Evolutionary conservation across 2,797 vertebrate genomes (phyloP).

Genomic region (Betta splendens): DNA sequence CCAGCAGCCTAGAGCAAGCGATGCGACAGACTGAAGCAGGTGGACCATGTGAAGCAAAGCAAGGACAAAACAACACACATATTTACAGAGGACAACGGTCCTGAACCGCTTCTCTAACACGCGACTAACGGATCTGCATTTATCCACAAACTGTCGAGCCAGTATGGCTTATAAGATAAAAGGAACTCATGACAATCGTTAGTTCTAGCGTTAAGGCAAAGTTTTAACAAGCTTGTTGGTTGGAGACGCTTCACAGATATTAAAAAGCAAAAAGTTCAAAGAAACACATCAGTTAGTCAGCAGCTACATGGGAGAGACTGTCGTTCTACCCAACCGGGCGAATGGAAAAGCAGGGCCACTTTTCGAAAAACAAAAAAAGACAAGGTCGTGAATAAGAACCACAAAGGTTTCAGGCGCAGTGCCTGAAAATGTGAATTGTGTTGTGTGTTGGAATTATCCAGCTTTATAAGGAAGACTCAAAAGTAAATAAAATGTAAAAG

Average conservation of each 20-base stretch:
- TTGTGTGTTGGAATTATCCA: slow-evolving; percentile 43
- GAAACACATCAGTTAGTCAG: slow-evolving; percentile 40
- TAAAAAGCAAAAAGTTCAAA: slow-evolving; percentile 24
- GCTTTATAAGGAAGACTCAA: slow-evolving; percentile 87
- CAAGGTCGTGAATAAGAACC: slow-evolving; percentile 34
- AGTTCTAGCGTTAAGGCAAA: slow-evolving; percentile 82
- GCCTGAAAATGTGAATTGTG: slow-evolving; percentile 33
- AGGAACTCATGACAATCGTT: slow-evolving; percentile 63
- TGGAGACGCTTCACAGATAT: slow-evolving; percentile 37
- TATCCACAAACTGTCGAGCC: slow-evolving; percentile 65
- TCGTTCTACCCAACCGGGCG: slow-evolving; percentile 25
- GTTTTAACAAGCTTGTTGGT: slow-evolving; percentile 57
- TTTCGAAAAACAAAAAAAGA: slow-evolving; percentile 2
- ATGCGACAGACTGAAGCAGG: slow-evolving; percentile 30
- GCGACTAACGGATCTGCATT: slow-evolving; percentile 42
- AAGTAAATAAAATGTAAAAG: slow-evolving; percentile 66
- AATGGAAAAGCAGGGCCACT: slow-evolving; percentile 32
- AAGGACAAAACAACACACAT: slow-evolving; percentile 22
- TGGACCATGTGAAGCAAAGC: slow-evolving; percentile 24
- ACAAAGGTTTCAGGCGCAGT: slow-evolving; percentile 17
- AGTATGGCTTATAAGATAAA: slow-evolving; percentile 77
- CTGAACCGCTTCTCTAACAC: slow-evolving; percentile 38
- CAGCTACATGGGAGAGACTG: slow-evolving; percentile 54
- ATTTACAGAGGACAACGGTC: slow-evolving; percentile 32
- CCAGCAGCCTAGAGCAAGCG: slow-evolving; percentile 13